Conservation (phyloP, 2,888 invertebrate species). For the Nemurella pictetii region DNA sequence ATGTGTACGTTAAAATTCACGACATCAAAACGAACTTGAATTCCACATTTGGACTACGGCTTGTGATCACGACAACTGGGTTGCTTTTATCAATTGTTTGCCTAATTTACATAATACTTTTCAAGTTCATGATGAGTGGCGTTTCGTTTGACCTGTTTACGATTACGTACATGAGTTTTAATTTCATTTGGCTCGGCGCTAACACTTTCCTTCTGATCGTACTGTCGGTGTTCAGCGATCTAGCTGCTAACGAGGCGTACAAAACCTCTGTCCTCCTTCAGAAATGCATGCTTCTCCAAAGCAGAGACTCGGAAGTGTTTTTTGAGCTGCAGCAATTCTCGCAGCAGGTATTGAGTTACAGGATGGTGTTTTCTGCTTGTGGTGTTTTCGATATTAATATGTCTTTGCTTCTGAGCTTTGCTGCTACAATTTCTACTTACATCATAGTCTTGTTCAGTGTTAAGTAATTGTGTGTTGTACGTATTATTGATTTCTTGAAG, state of each 20-base stretch:
- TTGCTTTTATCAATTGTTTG: not conserved
- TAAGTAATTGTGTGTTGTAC: too few species aligned
- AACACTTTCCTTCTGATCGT: not conserved
- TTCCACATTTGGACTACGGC: not conserved
- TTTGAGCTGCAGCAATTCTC: not conserved
- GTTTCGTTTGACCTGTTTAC: not conserved
- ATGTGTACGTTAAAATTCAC: not conserved
- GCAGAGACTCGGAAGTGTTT: not conserved
- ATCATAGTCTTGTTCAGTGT: not conserved
- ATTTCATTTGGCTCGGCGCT: not conserved
- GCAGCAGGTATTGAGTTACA: not conserved
- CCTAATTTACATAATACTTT: not conserved
- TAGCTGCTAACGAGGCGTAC: not conserved
- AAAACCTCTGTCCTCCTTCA: not conserved
- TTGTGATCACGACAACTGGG: not conserved
- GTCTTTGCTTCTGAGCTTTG: not conserved
- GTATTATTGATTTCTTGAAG: too few species aligned
- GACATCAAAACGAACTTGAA: not conserved
- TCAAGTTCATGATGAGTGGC: not conserved
- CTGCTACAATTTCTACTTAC: not conserved
- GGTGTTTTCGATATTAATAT: not conserved
- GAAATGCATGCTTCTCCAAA: not conserved
- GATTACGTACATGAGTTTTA: not conserved
- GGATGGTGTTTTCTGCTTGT: not conserved
- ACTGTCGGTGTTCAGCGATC: not conserved